phyloP scores from a whole-genome alignment of 1,140 invertebrate species.

The Bactericera cockerelli region DNA sequence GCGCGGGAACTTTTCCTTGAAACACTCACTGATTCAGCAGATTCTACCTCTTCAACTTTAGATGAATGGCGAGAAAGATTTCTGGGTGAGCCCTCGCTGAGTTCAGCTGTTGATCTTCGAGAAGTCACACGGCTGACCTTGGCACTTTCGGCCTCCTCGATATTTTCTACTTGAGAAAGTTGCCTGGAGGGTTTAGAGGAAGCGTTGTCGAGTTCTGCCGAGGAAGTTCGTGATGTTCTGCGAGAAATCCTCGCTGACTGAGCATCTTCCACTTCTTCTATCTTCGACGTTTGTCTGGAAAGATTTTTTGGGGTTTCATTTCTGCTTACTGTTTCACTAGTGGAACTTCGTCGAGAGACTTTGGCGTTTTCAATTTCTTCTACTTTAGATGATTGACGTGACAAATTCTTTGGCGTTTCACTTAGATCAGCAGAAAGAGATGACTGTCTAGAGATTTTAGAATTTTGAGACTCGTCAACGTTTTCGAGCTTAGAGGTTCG shows the following conservation, averaged over 20 bases:
- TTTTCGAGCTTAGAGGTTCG: slow-evolving; percentile 22
- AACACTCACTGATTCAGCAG: slow-evolving; percentile 22
- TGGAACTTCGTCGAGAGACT: neutral
- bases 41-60: slow-evolving; percentile 16
- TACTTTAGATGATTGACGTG: neutral
- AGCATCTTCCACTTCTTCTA: slow-evolving; percentile 19
- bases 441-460: slow-evolving; percentile 19
- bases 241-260: slow-evolving; percentile 14
- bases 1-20: neutral
- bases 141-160: slow-evolving; percentile 20
- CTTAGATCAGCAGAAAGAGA: neutral
- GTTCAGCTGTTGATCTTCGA: neutral
- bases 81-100: neutral
- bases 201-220: slow-evolving; percentile 14
- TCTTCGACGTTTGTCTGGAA: neutral
- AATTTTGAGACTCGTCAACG: slow-evolving; percentile 18
- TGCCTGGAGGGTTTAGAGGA: slow-evolving; percentile 17
- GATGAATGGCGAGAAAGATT: neutral
- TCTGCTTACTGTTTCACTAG: neutral
- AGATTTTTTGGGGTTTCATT: neutral
- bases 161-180: slow-evolving; percentile 18
- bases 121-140: neutral
- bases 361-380: neutral
- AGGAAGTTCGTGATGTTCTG: neutral
- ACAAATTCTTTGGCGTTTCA: neutral